A percentile compares a stretch with the other conserved stretches of the same genome.
These are phyloP conservation scores for Dryobotodes eremita DNA, from an alignment of 2,888 invertebrate genomes.

Conservation along the genomic window DNA sequence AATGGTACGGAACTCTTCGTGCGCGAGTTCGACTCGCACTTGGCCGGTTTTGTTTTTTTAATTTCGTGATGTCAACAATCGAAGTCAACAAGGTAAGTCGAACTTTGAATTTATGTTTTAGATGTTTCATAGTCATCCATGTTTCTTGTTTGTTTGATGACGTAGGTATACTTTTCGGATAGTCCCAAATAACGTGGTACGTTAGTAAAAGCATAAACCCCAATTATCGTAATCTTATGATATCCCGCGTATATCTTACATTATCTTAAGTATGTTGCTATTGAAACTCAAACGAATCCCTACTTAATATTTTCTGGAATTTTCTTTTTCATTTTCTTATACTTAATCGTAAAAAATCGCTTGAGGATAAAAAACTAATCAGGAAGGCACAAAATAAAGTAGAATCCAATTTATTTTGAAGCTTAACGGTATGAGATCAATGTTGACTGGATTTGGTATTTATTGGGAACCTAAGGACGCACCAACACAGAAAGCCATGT, in stretches of 20 bases:
- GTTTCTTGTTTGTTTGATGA: neutral
- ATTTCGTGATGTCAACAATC: no score
- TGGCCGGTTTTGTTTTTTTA: no score
- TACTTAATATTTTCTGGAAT: neutral
- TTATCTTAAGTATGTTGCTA: no score
- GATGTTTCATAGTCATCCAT: neutral
- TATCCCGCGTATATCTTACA: no score
- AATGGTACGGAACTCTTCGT: no score
- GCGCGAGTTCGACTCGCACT: no score
- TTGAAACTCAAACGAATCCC: neutral
- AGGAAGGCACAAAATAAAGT: slow-evolving; percentile 35
- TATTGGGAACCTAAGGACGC: slow-evolving; percentile 16
- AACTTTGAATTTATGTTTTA: neutral
- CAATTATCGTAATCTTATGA: no score
- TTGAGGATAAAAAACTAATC: slow-evolving; percentile 11
- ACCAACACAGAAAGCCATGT: neutral
- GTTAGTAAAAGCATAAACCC: neutral
- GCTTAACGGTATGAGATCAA: slow-evolving; percentile 16
- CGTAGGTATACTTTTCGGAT: neutral
- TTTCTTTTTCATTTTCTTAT: slow-evolving; percentile 2
- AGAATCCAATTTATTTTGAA: slow-evolving; percentile 45
- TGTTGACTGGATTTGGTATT: slow-evolving; percentile 21
- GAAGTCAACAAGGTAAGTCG: neutral
- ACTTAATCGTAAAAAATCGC: slow-evolving; percentile 15
- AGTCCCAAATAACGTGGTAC: neutral